Conservation (phyloP, 2,888 invertebrate genomes). For the Tigriopus californicus region DNA sequence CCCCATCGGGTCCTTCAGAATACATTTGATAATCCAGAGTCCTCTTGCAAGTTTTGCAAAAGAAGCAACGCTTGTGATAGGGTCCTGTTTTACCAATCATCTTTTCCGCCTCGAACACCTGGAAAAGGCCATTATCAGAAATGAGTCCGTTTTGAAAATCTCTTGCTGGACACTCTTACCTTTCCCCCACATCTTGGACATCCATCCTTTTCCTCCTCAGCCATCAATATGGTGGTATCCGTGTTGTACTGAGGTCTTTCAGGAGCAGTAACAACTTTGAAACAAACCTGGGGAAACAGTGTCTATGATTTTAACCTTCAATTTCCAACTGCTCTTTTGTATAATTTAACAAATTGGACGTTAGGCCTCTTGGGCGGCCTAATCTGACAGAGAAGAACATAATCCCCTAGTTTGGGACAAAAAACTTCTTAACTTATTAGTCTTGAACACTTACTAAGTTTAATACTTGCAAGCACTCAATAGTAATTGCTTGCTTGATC, state of each 20-base stretch:
- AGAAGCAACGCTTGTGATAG: slow-evolving; percentile 85
- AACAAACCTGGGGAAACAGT: slow-evolving; percentile 5
- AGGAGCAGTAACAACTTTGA: slow-evolving; percentile 13
- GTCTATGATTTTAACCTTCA: too few species aligned
- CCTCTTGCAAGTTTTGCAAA: slow-evolving; percentile 56
- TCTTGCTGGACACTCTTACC: slow-evolving; percentile 29
- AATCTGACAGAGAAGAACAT: too few species aligned
- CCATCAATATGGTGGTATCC: slow-evolving; percentile 58
- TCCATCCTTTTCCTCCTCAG: slow-evolving; percentile 40
- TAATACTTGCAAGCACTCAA: too few species aligned
- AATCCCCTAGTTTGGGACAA: too few species aligned
- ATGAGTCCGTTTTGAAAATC: background rate
- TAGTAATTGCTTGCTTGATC: too few species aligned
- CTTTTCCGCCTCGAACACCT: slow-evolving; percentile 16
- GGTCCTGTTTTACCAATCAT: slow-evolving; percentile 10
- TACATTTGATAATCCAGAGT: slow-evolving; percentile 9
- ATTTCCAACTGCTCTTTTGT: too few species aligned
- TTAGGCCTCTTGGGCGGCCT: too few species aligned
- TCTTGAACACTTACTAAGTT: too few species aligned
- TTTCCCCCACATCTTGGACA: slow-evolving; percentile 76
- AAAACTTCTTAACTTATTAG: too few species aligned
- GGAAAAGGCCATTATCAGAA: background rate
- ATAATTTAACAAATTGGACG: too few species aligned
- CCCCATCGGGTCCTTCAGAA: slow-evolving; percentile 9
- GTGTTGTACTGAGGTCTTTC: slow-evolving; percentile 31